Base-by-base conservation (phyloP, 2,113 vertebrate genomes). In the Tupaia chinensis region DNA sequence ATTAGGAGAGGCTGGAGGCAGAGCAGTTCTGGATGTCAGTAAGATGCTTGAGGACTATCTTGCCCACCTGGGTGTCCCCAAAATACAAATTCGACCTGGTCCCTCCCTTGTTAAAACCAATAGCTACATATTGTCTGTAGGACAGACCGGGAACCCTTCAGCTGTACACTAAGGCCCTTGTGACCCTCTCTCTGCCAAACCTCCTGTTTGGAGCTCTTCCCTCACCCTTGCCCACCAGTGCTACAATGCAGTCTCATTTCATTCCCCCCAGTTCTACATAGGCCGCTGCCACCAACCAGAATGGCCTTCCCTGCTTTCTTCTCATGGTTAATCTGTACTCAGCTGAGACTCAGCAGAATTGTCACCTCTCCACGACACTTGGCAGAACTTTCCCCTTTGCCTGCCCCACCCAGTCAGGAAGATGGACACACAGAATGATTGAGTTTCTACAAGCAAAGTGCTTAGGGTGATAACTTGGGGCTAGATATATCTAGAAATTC, bases 1-100 rank as follows among this genome's bases (percentile, higher is more conserved):
- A 96, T 96, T 74, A 70, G 82, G 90, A 91, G 86, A 97, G 81
- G 61, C 93, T 94, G 63, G 34, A 93, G 89, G 79, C 95, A 94
- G 91, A 94, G 63, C 0, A 7, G 65, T 79, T 87, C 81, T 54
- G 70, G 68, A 79, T 96, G 80, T 79, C 94, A 85, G 88, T 61
- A 79, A 90, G 65, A 25, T 69, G 10, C 32, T 89, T 65, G 70
- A 89, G n/a, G 60, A n/a, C 61, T 17, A 9, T 44, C 56, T 91
- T 3, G 1, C 60, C 44, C 63, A 84, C 89, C 82, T 97, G 84
- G 7, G 68, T 61, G 65, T 96, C 80, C 94, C 69, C 32, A 27
- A 68, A 85, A 29, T 19, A 22, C 61, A 53, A 65, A 84, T 79
- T 69, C 88, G 80, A 92, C 72, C 74, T 44, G 53, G 32, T 15